Percentiles rank a stretch among this genome's conserved stretches.
phyloP scores from a whole-genome alignment of 2,888 invertebrate genomes.

The Perithous albicinctus region DNA sequence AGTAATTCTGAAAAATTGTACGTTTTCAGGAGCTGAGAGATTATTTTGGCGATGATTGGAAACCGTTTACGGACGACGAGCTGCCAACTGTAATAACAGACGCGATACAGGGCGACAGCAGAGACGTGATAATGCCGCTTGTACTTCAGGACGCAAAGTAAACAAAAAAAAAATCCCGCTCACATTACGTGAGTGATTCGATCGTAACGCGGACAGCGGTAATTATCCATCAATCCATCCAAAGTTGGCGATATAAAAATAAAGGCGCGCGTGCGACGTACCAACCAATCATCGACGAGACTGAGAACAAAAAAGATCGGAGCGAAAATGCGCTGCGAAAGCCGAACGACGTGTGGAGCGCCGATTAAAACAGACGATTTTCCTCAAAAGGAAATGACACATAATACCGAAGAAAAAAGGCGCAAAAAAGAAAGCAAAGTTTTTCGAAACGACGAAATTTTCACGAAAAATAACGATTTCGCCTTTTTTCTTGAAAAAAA shows the following conservation, averaged over 20 bases:
- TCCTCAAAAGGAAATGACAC: constrained; percentile 4
- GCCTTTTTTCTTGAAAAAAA: neutral
- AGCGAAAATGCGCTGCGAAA: neutral
- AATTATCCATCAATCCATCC: constrained; percentile 12
- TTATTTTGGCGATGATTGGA: constrained; percentile 87
- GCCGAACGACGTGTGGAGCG: constrained; percentile 7
- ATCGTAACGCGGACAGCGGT: neutral
- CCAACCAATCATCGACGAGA: constrained; percentile 26
- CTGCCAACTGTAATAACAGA: constrained; percentile 86
- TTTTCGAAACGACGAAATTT: neutral
- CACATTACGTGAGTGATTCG: constrained; percentile 18
- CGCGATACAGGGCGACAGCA: constrained; percentile 86
- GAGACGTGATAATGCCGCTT: constrained; percentile 87
- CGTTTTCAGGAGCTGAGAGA: constrained; percentile 86
- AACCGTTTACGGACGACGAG: constrained; percentile 85
- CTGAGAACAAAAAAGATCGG: constrained; percentile 7
- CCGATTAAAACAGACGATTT: constrained; percentile 16
- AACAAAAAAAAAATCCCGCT: too few species aligned
- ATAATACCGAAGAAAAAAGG: constrained; percentile 27
- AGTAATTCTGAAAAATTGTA: neutral
- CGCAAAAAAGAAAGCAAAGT: neutral
- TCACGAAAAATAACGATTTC: neutral
- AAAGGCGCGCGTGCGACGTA: constrained; percentile 13
- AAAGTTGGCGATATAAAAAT: too few species aligned
- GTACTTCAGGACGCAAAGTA: constrained; percentile 86